These are phyloP conservation scores for Paraescarpia echinospica DNA, from an alignment of 1,140 invertebrate genomes.

Conservation along the genomic window DNA sequence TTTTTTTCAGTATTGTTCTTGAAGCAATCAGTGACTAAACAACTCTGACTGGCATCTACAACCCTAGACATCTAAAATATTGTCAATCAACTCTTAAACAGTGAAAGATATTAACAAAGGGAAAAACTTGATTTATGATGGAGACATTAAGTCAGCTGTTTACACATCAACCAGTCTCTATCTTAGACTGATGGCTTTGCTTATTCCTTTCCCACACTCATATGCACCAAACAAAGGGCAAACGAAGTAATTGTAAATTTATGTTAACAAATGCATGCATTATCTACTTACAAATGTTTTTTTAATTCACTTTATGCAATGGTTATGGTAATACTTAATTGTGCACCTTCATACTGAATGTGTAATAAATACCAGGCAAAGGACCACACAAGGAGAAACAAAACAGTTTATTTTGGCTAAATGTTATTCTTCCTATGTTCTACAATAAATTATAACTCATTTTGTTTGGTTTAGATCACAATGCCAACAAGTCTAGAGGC, in stretches of 20 bases:
- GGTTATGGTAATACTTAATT: neutral
- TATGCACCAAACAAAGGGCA: neutral
- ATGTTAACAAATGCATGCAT: neutral
- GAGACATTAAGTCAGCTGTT: neutral
- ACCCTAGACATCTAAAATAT: neutral
- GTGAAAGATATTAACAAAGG: neutral
- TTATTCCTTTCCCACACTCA: neutral
- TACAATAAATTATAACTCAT: too few species aligned
- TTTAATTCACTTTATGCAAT: neutral
- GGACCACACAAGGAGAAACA: neutral
- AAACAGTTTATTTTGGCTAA: neutral
- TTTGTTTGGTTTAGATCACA: too few species aligned
- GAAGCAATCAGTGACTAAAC: too few species aligned
- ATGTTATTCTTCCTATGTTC: too few species aligned
- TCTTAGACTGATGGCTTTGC: neutral
- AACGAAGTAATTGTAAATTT: neutral
- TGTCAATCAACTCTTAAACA: neutral
- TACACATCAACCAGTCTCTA: neutral
- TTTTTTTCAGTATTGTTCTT: too few species aligned
- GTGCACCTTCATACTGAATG: neutral
- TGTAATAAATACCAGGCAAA: neutral
- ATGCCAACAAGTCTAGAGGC: too few species aligned
- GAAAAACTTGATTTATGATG: neutral
- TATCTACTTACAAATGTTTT: neutral
- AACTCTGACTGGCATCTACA: neutral